Evolutionary conservation across 1,140 invertebrate species (phyloP), one percentile per base, ranked within the genome.

Genomic region (Lineus longissimus): DNA sequence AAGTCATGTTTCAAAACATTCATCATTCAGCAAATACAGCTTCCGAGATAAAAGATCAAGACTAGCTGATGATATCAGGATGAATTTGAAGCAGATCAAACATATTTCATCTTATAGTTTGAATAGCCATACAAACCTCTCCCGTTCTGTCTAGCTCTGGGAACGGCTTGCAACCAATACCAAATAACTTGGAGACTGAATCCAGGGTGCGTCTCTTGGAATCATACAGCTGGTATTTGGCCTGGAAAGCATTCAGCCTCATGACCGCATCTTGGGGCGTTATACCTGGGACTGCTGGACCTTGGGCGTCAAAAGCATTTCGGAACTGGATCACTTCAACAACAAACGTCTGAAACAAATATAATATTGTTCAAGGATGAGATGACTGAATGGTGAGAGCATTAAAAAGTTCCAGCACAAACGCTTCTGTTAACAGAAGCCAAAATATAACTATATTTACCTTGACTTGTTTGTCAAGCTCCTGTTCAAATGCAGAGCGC

Each of bases 321-420:
- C 81, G 68, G 65, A 82, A 82, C 69, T 81, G 76, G 47, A 82
- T 80, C n/a, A 82, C 80, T 63, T 82, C 80, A 25, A 82, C 80
- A 15, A 81, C 78, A 70, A 82, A 82, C 51, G 76, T 76, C 78
- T 81, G 71, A 59, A 73, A 69, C 62, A 43, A 36, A 63, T 41
- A 0, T 33, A 22, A 43, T 4, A 54, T 7, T 7, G 19, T 19
- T 54, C 19, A n/a, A n/a, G n/a, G n/a, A n/a, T n/a, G n/a, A 43
- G 40, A 43, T 13, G 11, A 43, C 11, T 13, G n/a, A n/a, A n/a
- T n/a, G n/a, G n/a, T n/a, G n/a, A n/a, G n/a, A n/a, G n/a, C n/a
- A n/a, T n/a, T n/a, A n/a, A n/a, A n/a, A n/a, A n/a, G n/a, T n/a
- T n/a, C n/a, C n/a, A n/a, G n/a, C n/a, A n/a, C n/a, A n/a, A n/a